These are phyloP conservation scores for Amphipyra tragopoginis DNA, from an alignment of 2,888 invertebrate genomes.

Conservation along the genomic window DNA sequence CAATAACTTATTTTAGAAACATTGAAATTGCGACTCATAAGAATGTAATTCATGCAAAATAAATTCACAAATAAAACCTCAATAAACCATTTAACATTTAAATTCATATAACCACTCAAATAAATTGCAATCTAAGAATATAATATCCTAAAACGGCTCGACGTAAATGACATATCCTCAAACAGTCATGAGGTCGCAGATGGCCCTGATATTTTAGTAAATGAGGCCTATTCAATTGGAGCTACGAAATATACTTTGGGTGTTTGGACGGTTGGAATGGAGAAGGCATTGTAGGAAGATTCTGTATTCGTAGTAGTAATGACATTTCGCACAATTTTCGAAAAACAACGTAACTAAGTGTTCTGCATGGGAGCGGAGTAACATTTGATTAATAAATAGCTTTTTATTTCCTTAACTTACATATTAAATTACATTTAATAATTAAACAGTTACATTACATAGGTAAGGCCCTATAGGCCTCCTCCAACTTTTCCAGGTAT, in stretches of 20 bases:
- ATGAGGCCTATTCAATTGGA: constrained; percentile 79
- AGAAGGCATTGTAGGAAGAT: constrained; percentile 20
- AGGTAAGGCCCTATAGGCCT: no score
- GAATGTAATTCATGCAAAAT: background rate
- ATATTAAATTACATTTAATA: no score
- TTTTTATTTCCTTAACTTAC: no score
- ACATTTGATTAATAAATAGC: no score
- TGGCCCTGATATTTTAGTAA: constrained; percentile 85
- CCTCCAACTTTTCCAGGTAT: no score
- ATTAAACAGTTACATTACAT: no score
- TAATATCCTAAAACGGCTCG: constrained; percentile 61
- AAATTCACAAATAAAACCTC: constrained; percentile 8
- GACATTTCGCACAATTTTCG: no score
- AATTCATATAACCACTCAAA: constrained; percentile 48
- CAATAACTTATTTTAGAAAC: no score
- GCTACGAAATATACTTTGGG: constrained; percentile 59
- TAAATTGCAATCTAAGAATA: constrained; percentile 57
- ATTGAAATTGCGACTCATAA: no score
- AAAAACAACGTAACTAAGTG: no score
- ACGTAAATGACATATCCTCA: constrained; percentile 76
- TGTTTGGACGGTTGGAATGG: constrained; percentile 16
- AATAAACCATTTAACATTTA: constrained; percentile 25
- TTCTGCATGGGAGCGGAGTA: no score
- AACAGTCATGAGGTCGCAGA: constrained; percentile 83
- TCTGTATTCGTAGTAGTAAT: no score